Base-by-base conservation (phyloP, 2,888 invertebrate species). In the Hyppa rectilinea region DNA sequence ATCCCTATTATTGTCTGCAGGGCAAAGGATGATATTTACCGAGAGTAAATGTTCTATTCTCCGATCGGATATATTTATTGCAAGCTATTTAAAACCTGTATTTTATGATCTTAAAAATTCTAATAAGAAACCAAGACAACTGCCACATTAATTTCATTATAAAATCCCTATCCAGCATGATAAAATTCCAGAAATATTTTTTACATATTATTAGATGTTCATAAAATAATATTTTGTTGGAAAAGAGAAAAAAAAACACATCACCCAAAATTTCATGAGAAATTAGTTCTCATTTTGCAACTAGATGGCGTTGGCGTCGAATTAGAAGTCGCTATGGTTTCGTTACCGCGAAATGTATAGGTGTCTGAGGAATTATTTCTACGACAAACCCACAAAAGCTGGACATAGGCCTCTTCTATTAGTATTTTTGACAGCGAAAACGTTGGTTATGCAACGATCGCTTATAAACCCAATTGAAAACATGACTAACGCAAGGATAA, bases 251-350 rank as follows among this genome's bases (percentile, higher is more conserved):
- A 23, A 49, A 63, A 38, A 12, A 53, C 4, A 31, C 2, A n/a
- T 5, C 40, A 23, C 2, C 0, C 1, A 36, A 53, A 45, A 31
- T 12, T 38, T 47, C 0, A 4, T 34, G 3, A 7, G 1, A 38
- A 71, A 31, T 26, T 71, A 38, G 72, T 71, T 71, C 62, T 4
- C 5, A 12, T 31, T 36, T 38, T 31, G 9, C 23, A 52, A 61
- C 71, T 71, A 71, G 71, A 71, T 71, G 71, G 62, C 52, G 72
- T 23, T 72, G 62, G n/a, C 43, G 72, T 72, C 63, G 53, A 72
- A 72, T 71, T 71, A 71, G 52, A 71, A 62, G 62, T 71, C 71
- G 71, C 71, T 71, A 71, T 71, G 52, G 71, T 71, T 71, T 31
- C 38, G 71, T 71, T 71, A 71, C 71, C 20, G 17, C 52, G 36